These are phyloP conservation scores for Neoniphon sammara DNA, from an alignment of 2,797 vertebrate genomes.

Conservation along the genomic window DNA sequence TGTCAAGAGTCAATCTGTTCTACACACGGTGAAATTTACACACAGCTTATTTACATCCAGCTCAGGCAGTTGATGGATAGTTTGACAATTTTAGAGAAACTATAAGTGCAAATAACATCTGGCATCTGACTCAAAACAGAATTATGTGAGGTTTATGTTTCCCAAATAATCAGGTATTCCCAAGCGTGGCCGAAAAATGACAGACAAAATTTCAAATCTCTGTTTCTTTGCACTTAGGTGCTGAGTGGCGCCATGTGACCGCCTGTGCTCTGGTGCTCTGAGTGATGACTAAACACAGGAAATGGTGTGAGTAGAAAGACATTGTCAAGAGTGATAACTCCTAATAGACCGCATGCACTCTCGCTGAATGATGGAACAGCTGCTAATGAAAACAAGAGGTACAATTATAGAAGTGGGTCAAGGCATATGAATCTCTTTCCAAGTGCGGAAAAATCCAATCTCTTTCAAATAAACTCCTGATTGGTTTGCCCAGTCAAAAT, in stretches of 20 bases:
- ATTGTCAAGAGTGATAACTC: slow-evolving; percentile 25
- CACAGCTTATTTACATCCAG: slow-evolving; percentile 34
- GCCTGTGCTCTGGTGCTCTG: not conserved
- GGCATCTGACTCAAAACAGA: slow-evolving; percentile 18
- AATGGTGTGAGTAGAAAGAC: slow-evolving; percentile 30
- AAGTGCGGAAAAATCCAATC: slow-evolving; percentile 11
- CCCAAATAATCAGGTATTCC: not conserved
- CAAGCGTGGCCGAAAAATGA: not conserved
- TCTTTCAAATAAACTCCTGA: slow-evolving; percentile 1
- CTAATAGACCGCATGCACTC: slow-evolving; percentile 40
- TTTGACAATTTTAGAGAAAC: not conserved
- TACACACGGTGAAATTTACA: slow-evolving; percentile 37
- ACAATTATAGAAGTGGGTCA: slow-evolving; percentile 49
- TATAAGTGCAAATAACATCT: slow-evolving; percentile 16
- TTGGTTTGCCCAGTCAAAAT: slow-evolving; percentile 14
- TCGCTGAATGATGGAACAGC: slow-evolving; percentile 42
- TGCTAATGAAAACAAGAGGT: slow-evolving; percentile 59
- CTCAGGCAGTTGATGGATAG: not conserved
- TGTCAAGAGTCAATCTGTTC: slow-evolving; percentile 52
- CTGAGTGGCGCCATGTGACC: slow-evolving; percentile 14
- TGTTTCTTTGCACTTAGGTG: not conserved
- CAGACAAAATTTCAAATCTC: slow-evolving; percentile 8
- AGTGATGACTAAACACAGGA: slow-evolving; percentile 48
- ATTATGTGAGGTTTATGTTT: slow-evolving; percentile 1
- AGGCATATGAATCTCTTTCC: slow-evolving; percentile 21